Base-by-base conservation (phyloP, 2,797 vertebrate genomes). In the Oceanodroma leucorhoa region DNA sequence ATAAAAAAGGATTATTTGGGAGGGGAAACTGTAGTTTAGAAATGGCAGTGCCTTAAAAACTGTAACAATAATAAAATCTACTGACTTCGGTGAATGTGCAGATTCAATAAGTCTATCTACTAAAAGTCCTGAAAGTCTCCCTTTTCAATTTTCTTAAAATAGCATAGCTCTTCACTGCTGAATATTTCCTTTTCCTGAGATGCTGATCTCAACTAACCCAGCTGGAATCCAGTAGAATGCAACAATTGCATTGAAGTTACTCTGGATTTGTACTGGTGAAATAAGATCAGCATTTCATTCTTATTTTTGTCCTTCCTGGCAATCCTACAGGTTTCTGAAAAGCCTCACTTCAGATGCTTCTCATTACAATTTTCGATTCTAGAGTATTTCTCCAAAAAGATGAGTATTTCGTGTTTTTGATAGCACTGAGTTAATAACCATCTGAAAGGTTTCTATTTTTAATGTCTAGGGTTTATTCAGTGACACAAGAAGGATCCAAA, bases 381-480 rank as follows among this genome's bases (percentile, higher is more conserved):
- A n/a, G 22, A 65, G 3, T 9, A n/a, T 46, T 48, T 34, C 11
- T 93, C 26, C 9, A 51, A 58, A 84, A 54, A 46, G 4, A 10
- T n/a, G 2, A 21, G 2, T 22, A 14, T 69, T 88, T 76, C 0
- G 0, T 1, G 14, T 1, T 86, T 79, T 83, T 30, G 6, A 30
- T 32, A 73, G 8, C 27, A 32, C 16, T 11, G 17, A 60, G 24
- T 86, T 73, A 65, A 70, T 62, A 76, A 86, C 1, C 14, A 11
- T 50, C 16, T 66, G 30, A 71, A 41, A 50, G 5, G 9, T 46
- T 79, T 71, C 13, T 1, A 3, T 41, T 75, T 58, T 51, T 57
- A 27, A 78, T 70, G 6, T 30, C 32, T 23, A 19, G 23, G 29
- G 5, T 50, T 83, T 80, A 73, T 60, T 53, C 2, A 10, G 40